phyloP scores from a whole-genome alignment of 2,888 invertebrate species.

The Lapara coniferarum region DNA sequence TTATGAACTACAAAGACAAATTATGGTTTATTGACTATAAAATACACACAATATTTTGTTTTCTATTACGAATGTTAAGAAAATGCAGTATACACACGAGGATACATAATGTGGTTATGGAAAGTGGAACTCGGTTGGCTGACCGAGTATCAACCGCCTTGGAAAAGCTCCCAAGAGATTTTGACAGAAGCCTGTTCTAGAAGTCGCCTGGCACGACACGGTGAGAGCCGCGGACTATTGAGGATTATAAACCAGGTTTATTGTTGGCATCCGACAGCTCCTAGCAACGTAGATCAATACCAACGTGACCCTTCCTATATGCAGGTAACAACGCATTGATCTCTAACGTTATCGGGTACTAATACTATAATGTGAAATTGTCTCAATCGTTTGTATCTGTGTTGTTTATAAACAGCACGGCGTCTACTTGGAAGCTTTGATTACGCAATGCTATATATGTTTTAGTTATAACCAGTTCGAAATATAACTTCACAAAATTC shows the following conservation, averaged over 20 bases:
- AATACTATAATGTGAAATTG: constrained; percentile 28
- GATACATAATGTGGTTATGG: constrained; percentile 25
- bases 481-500: constrained; percentile 8
- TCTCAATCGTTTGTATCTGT: constrained; percentile 18
- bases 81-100: background rate
- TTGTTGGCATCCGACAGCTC: constrained; percentile 53
- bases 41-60: too few species aligned
- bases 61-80: background rate
- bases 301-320: background rate
- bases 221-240: constrained; percentile 54
- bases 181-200: constrained; percentile 36
- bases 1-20: too few species aligned
- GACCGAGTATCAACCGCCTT: constrained; percentile 27
- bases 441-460: background rate
- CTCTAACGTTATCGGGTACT: constrained; percentile 40
- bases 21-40: too few species aligned
- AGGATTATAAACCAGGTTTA: constrained; percentile 71
- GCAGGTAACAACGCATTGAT: background rate
- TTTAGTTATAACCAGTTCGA: constrained; percentile 10
- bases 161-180: constrained; percentile 41
- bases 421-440: constrained; percentile 12
- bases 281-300: constrained; percentile 65
- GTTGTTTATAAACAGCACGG: constrained; percentile 15
- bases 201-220: constrained; percentile 37
- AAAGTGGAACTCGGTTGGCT: constrained; percentile 39